Conservation (phyloP, 2,888 invertebrate species). For the Strigamia crassipes region DNA sequence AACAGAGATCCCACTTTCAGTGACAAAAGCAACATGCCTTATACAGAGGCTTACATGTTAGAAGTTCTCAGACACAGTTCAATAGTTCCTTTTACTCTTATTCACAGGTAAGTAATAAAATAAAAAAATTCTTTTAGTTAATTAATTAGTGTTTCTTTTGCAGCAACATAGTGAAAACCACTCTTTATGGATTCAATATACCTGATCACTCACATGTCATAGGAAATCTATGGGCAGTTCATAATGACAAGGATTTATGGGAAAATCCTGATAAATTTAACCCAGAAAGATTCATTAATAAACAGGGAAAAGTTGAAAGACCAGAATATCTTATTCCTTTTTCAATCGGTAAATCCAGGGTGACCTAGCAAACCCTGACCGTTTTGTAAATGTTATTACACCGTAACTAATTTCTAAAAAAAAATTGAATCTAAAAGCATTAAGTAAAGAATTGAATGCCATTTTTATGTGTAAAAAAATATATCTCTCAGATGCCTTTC, state of each 20-base stretch:
- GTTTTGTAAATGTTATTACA: too few relatives aligned
- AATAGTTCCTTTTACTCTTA: neutral
- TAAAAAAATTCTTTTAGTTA: too few relatives aligned
- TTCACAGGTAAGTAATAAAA: too few relatives aligned
- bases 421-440: too few relatives aligned
- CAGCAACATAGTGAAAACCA: constrained; percentile 4
- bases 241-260: constrained; percentile 40
- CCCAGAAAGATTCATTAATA: constrained; percentile 47
- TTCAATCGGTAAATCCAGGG: constrained; percentile 27
- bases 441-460: too few relatives aligned
- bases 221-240: constrained; percentile 37
- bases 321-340: constrained; percentile 45
- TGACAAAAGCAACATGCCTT: neutral
- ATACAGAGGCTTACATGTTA: neutral
- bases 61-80: neutral
- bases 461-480: too few relatives aligned
- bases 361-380: too few relatives aligned
- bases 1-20: neutral
- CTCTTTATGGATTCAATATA: constrained; percentile 35
- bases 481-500: too few relatives aligned
- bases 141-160: neutral
- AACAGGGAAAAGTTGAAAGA: constrained; percentile 36
- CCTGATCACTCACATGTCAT: constrained; percentile 36
- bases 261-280: constrained; percentile 27
- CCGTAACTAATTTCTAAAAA: too few relatives aligned